A percentile compares a stretch with the other conserved stretches of the same genome.
Conservation (phyloP, 2,888 invertebrate species). For the Drosophila ezoana region DNA sequence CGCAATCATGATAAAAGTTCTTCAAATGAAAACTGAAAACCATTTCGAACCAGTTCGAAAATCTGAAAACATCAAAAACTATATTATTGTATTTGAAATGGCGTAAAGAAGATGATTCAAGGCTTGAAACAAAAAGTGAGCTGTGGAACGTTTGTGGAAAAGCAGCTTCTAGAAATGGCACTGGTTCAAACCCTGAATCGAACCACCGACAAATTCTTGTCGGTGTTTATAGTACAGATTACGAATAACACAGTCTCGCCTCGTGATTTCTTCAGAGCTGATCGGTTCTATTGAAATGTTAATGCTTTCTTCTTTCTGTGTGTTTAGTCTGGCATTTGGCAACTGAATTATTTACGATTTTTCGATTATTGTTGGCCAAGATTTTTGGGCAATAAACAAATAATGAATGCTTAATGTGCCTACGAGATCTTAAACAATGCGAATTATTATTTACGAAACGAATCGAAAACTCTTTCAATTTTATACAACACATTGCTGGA, state of each 20-base stretch:
- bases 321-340: slow-evolving; percentile 67
- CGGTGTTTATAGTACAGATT: not conserved
- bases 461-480: slow-evolving; percentile 39
- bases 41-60: no score
- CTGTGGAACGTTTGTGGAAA: no score
- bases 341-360: slow-evolving; percentile 66
- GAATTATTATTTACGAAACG: slow-evolving; percentile 70
- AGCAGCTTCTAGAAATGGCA: no score
- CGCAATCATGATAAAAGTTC: not conserved
- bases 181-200: no score
- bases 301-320: slow-evolving; percentile 26
- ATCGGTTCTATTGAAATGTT: slow-evolving; percentile 43
- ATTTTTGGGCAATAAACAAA: slow-evolving; percentile 61
- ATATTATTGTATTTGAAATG: no score
- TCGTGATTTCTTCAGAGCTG: slow-evolving; percentile 16
- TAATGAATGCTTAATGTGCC: slow-evolving; percentile 65
- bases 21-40: no score
- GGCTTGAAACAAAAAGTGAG: no score
- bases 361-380: slow-evolving; percentile 33
- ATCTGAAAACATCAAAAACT: no score
- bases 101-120: no score
- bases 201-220: no score
- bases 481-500: slow-evolving; percentile 64
- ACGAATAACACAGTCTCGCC: slow-evolving; percentile 1
- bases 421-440: slow-evolving; percentile 64